These are phyloP conservation scores for Anolis apletophallus DNA, from an alignment of 2,797 vertebrate species.

Conservation along the genomic window DNA sequence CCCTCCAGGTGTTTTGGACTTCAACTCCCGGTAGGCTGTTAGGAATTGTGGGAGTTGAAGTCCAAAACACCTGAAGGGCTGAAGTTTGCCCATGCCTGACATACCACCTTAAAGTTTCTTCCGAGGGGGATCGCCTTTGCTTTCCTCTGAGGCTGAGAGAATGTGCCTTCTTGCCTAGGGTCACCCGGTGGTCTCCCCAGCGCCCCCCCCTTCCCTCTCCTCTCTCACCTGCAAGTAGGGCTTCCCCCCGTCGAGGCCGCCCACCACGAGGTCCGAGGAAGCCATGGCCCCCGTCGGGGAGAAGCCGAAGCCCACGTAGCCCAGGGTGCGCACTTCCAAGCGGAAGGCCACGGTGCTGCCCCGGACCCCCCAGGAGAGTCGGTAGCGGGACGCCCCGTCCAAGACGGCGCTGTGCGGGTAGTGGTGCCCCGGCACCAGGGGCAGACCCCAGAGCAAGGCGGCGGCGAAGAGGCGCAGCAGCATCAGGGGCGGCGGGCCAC, in stretches of 20 bases:
- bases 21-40: too few species aligned
- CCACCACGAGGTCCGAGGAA: constrained; percentile 85
- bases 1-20: too few species aligned
- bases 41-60: too few species aligned
- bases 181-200: too few species aligned
- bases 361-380: constrained; percentile 79
- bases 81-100: too few species aligned
- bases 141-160: too few species aligned
- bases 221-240: constrained; percentile 85
- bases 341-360: constrained; percentile 78
- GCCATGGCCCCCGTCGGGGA: constrained; percentile 86
- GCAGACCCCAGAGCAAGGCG: constrained; percentile 53
- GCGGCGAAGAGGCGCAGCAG: constrained; percentile 58
- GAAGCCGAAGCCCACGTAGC: constrained; percentile 88
- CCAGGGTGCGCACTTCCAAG: constrained; percentile 84
- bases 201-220: background rate
- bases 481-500: constrained; percentile 44
- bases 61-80: too few species aligned
- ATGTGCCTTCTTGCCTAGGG: too few species aligned
- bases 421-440: constrained; percentile 25
- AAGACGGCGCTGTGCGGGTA: constrained; percentile 79
- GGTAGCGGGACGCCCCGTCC: constrained; percentile 81
- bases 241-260: constrained; percentile 83
- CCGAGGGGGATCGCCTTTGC: too few species aligned
- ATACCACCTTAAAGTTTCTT: too few species aligned